Conservation (phyloP, 2,797 vertebrate species). For the Limosa lapponica region DNA sequence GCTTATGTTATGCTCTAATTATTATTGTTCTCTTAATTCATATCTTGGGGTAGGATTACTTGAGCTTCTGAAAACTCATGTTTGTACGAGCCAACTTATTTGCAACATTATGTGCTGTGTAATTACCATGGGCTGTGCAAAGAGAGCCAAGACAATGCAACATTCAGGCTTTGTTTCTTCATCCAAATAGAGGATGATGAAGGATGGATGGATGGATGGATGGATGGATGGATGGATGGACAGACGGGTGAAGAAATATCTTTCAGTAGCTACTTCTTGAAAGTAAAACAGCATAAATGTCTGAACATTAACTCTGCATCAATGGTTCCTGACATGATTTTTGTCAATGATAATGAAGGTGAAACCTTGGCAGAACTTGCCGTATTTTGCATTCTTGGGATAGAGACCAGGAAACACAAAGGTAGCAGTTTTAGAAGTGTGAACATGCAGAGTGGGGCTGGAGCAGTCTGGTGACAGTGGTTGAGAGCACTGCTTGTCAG, state of each 20-base stretch:
- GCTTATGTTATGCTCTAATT: not conserved
- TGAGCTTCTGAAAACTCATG: not conserved
- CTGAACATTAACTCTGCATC: not conserved
- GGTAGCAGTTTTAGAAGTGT: not conserved
- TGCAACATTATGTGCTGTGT: not conserved
- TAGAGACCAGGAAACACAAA: not conserved
- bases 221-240: not conserved
- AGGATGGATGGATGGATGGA: not conserved
- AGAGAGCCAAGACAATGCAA: not conserved
- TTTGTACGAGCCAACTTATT: not conserved
- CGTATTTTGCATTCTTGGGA: not conserved
- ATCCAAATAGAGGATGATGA: not conserved
- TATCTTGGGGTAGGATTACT: not conserved
- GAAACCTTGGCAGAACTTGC: not conserved
- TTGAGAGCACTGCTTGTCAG: not conserved
- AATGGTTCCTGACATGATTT: fast-evolving
- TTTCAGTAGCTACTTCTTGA: not conserved
- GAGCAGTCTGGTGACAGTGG: not conserved
- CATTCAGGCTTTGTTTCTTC: not conserved
- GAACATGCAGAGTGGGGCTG: not conserved
- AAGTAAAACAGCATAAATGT: not conserved
- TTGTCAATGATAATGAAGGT: not conserved
- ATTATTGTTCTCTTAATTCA: not conserved
- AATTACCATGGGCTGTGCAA: not conserved
- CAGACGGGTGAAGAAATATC: not conserved